A percentile compares a stretch with the other conserved stretches of the same genome.
phyloP scores from a whole-genome alignment of 2,888 invertebrate genomes.

The Agrochola litura region DNA sequence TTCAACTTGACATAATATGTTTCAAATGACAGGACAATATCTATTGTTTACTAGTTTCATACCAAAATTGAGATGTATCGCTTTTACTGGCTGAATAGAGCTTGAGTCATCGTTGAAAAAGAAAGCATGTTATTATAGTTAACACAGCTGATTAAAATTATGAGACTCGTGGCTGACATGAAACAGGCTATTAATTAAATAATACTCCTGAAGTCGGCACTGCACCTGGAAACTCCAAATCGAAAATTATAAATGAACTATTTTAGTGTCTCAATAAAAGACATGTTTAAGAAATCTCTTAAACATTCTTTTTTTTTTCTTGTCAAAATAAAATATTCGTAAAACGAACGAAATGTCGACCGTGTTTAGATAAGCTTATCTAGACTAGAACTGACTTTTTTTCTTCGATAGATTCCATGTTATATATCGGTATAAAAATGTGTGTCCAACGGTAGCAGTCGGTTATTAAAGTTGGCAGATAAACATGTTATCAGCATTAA shows the following conservation, averaged over 20 bases:
- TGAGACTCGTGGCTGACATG: background rate
- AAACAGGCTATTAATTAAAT: constrained; percentile 3
- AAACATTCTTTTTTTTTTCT: background rate
- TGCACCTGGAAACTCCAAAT: background rate
- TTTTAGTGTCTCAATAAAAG: background rate
- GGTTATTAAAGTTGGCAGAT: constrained; percentile 75
- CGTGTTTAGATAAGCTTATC: background rate
- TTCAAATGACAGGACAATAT: constrained; percentile 65
- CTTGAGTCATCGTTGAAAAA: constrained; percentile 33
- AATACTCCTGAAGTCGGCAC: background rate
- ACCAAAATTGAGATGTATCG: constrained; percentile 32
- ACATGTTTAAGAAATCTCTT: background rate
- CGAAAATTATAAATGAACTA: background rate
- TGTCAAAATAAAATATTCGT: background rate
- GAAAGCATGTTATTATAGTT: constrained; percentile 24
- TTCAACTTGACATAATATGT: constrained; percentile 66
- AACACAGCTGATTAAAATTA: background rate
- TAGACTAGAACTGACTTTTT: constrained; percentile 12
- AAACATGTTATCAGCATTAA: constrained; percentile 85
- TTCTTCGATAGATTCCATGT: constrained; percentile 10
- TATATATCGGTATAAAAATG: constrained; percentile 25
- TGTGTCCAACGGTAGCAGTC: constrained; percentile 32
- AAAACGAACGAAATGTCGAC: background rate
- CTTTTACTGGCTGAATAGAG: constrained; percentile 32
- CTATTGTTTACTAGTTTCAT: constrained; percentile 57